Conservation (phyloP, 2,113 vertebrate species). For the Nerophis ophidion region DNA sequence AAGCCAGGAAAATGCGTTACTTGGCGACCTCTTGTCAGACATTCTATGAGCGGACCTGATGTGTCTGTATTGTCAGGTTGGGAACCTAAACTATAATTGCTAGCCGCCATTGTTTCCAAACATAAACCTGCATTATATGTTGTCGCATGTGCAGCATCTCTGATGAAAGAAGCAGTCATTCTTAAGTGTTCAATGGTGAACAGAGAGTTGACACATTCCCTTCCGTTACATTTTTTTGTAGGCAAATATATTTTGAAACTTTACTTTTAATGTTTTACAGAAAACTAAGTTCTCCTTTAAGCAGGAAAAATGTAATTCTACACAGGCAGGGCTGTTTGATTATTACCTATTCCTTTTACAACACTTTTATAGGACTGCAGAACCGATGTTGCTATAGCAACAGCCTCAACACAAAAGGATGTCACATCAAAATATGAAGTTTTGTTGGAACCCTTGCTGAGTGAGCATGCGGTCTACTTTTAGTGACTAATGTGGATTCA, state of each 20-base stretch:
- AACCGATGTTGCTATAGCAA: conserved; percentile 15
- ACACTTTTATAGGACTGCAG: conserved; percentile 9
- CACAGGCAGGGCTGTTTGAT: conserved; percentile 41
- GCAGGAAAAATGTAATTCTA: not conserved
- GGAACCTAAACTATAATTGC: conserved; percentile 51
- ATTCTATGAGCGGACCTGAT: conserved; percentile 40
- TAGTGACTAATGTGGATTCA: conserved; percentile 33
- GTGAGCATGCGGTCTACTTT: conserved; percentile 20
- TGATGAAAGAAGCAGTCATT: conserved; percentile 27
- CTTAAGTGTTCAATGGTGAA: conserved; percentile 20
- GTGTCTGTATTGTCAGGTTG: conserved; percentile 30
- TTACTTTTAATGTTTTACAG: conserved; percentile 1
- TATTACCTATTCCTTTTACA: conserved; percentile 38
- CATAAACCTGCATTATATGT: conserved; percentile 7
- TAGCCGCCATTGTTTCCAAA: conserved; percentile 26
- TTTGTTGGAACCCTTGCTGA: conserved; percentile 15
- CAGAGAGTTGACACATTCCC: conserved; percentile 22
- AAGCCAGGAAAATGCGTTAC: conserved; percentile 40
- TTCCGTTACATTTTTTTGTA: conserved; percentile 7
- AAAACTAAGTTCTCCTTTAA: conserved; percentile 9
- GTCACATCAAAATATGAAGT: conserved; percentile 19
- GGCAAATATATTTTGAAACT: not conserved
- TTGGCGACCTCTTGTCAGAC: conserved; percentile 39
- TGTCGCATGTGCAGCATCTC: conserved; percentile 16
- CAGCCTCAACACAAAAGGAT: conserved; percentile 15